Conservation (phyloP, 35 echinoderm and acorn worm species). For the Lytechinus pictus region DNA sequence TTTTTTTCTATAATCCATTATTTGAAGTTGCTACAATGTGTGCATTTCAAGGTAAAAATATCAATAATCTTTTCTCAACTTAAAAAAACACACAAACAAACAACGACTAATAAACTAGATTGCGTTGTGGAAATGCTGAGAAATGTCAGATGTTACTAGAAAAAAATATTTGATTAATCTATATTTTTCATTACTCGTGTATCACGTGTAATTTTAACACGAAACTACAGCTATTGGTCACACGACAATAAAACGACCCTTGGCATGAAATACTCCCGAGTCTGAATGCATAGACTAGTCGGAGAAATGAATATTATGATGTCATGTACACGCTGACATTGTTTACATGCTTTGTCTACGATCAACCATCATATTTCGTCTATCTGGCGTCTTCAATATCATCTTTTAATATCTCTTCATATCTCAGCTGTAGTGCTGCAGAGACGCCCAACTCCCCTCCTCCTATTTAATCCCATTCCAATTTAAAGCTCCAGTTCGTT, state of each 20-base stretch:
- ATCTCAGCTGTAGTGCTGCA: background rate
- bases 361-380: slow-evolving; percentile 18
- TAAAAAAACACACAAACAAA: too few species aligned
- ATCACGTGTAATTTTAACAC: too few species aligned
- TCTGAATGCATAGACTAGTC: background rate
- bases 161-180: too few species aligned
- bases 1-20: too few species aligned
- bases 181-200: too few species aligned
- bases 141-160: too few species aligned
- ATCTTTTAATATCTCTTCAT: background rate
- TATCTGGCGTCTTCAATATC: slow-evolving; percentile 11
- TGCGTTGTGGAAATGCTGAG: too few species aligned
- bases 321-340: background rate
- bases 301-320: background rate
- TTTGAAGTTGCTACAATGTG: too few species aligned
- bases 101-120: too few species aligned
- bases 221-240: too few species aligned
- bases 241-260: background rate
- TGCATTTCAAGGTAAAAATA: too few species aligned
- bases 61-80: too few species aligned
- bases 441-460: background rate
- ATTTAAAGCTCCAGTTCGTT: slow-evolving; percentile 13
- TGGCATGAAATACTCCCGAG: background rate
- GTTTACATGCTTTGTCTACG: slow-evolving; percentile 1
- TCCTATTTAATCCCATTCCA: background rate